Base-by-base conservation (phyloP, 2,888 invertebrate species). In the Hydrotaea cyrtoneurina region DNA sequence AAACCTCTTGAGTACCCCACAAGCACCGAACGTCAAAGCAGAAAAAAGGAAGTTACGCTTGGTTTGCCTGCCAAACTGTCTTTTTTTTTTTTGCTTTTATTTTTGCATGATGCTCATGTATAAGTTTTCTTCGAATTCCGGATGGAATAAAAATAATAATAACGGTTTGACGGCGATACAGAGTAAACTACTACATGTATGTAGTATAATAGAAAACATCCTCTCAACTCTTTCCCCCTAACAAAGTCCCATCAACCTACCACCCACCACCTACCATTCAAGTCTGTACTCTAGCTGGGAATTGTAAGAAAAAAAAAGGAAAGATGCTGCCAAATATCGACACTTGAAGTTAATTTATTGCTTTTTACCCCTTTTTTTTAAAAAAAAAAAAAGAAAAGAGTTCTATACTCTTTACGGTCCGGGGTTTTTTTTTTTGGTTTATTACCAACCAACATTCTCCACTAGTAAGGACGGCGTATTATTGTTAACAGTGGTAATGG, bases 301-400 rank as follows among this genome's bases (percentile, higher is more conserved):
- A 21, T 13, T 2, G 39, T 15, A n/a, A n/a, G 43, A 43, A 39
- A n/a, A 64, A 26, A 64, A 26, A 83, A 83, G 77, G 72, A 77
- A 36, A 26, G 55, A 50, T 77, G 26, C 86, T 87, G 87, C 89
- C 89, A 90, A 90, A 90, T 89, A 90, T 90, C 91, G 91, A 89
- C 89, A 89, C 92, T 91, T 91, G 90, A 91, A 88, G 87, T 89
- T 90, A 91, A 91, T 91, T 91, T 91, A 91, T 91, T 89, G 91
- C 91, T 89, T 91, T 92, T 64, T 89, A 89, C 91, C 92, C 91
- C 91, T 90, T 91, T 91, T 88, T 31, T 88, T 89, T 87, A 66
- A 15, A 69, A 46, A 59, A 57, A n/a, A 57, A 57, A 57, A 21
- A 59, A 11, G 73, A 31, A 31, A 39, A 39, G 39, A 39, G 8